Evolutionary conservation across 1,140 invertebrate species (phyloP), one percentile per base, ranked within the genome.

Genomic region (Drosophila fuyamai): DNA sequence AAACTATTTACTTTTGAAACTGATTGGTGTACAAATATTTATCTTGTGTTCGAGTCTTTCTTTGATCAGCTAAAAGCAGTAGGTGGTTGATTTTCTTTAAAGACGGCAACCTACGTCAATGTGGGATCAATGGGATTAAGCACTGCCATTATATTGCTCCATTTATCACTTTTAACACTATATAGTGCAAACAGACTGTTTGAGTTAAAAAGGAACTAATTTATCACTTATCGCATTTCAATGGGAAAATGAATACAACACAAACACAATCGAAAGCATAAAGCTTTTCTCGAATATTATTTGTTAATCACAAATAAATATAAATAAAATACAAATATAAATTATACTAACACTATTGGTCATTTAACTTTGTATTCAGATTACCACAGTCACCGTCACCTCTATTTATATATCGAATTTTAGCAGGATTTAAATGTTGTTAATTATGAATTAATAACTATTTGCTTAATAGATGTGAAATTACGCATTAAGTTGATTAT

Each of bases 121-220:
- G 67, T 16, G 63, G 36, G 51, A 71, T 71, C 67, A 70, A 71
- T 71, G 65, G 63, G 44, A 36, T 66, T 68, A 68, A 40, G 40
- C 13, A 40, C 43, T 50, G 53, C 10, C 36, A 48, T 71, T 71
- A 18, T 71, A 48, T 41, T 36, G 53, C 36, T 68, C 44, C 44
- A 57, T 71, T 71, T 71, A 58, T 70, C 65, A 58, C 53, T 70
- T 70, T 57, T 70, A 57, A 70, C 67, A 71, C 44, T 32, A n/a
- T 47, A 1, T 35, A 43, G 50, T 67, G 46, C 35, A 70, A 70
- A 70, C 61, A 70, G 18, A 53, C 29, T 29, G 47, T 46, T 14
- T 54, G 32, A 9, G 5, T 4, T 36, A 29, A 36, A 56, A 48
- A 48, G 50, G 6, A 70, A 68, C 41, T 56, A 55, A 71, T 71